Conservation (phyloP, 2,888 invertebrate genomes). For the Thereva nobilitata region DNA sequence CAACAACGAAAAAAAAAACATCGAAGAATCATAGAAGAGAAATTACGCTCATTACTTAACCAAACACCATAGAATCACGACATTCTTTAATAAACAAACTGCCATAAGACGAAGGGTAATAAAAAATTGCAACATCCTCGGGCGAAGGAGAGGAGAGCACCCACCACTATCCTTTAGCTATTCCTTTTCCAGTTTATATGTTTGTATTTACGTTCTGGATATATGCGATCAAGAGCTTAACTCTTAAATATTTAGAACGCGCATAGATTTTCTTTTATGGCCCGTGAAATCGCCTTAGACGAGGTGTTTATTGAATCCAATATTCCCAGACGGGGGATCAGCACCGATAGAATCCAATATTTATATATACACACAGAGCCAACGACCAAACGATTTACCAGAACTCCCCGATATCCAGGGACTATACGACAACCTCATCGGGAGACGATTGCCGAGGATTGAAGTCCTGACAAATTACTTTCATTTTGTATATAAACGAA, state of each 20-base stretch:
- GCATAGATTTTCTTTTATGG: slow-evolving; percentile 34
- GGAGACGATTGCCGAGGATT: slow-evolving; percentile 1
- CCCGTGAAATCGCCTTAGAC: slow-evolving; percentile 38
- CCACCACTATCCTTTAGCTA: no score
- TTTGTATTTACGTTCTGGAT: slow-evolving; percentile 37
- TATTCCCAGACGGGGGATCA: slow-evolving; percentile 14
- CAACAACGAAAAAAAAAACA: no score
- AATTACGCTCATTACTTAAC: no score
- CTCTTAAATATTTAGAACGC: slow-evolving; percentile 11
- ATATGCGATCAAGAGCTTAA: slow-evolving; percentile 40
- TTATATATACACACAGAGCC: slow-evolving; percentile 12
- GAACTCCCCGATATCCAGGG: no score
- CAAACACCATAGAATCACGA: no score
- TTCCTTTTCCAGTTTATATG: slow-evolving; percentile 6
- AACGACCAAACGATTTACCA: slow-evolving; percentile 1
- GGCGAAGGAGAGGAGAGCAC: no score
- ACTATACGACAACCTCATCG: slow-evolving; percentile 17
- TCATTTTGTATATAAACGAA: slow-evolving; percentile 28
- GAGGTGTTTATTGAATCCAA: slow-evolving; percentile 38
- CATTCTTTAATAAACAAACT: no score
- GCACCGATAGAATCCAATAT: slow-evolving; percentile 17
- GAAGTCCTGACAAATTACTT: slow-evolving; percentile 32
- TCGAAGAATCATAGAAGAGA: no score
- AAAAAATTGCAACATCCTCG: no score
- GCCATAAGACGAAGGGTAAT: no score